These are phyloP conservation scores for Onychomys leucogaster DNA, from an alignment of 2,797 vertebrate genomes.

Conservation along the genomic window DNA sequence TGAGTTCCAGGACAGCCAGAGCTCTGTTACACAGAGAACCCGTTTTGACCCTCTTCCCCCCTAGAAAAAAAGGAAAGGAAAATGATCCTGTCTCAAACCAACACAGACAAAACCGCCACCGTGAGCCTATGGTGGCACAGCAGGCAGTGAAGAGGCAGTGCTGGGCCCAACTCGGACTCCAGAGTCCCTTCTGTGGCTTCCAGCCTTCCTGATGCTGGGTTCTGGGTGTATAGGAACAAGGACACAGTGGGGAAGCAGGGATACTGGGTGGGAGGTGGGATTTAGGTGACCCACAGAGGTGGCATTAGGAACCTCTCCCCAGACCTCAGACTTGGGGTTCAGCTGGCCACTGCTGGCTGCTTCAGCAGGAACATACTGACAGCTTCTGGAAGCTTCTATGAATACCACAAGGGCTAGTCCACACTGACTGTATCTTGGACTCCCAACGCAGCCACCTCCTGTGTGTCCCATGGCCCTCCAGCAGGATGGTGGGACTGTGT, in stretches of 20 bases:
- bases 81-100: not conserved
- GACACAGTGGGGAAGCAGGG: no score
- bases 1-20: not conserved
- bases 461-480: fast-evolving
- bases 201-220: no score
- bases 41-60: not conserved
- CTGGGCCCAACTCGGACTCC: not conserved
- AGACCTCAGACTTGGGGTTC: not conserved
- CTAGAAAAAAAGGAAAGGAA: not conserved
- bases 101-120: not conserved
- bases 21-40: not conserved
- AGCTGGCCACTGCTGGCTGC: not conserved
- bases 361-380: not conserved
- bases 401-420: no score
- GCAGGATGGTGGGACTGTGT: not conserved
- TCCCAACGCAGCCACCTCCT: fast-evolving
- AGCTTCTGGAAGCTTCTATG: not conserved
- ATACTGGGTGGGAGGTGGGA: not conserved
- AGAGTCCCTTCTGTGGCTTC: not conserved
- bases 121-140: not conserved
- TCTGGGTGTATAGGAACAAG: not conserved
- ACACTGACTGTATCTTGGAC: not conserved
- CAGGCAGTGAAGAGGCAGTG: no score
- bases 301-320: not conserved
- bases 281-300: not conserved